Conservation (phyloP, 1,140 invertebrate genomes). For the Homarus americanus region DNA sequence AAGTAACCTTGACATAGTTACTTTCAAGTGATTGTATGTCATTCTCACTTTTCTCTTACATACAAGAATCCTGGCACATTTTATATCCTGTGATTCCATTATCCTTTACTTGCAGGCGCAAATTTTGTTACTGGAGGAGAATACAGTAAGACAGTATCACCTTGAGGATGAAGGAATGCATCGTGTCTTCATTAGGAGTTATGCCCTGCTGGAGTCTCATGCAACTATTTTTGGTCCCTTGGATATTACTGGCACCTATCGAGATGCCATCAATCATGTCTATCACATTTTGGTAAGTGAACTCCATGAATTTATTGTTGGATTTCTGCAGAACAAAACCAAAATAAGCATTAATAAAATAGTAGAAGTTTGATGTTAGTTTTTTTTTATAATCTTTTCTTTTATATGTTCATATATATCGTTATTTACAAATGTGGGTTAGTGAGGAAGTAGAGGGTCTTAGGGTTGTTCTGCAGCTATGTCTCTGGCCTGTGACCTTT, state of each 20-base stretch:
- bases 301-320: no score
- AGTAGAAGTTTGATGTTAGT: no score
- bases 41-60: not conserved
- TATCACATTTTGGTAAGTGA: constrained; percentile 29
- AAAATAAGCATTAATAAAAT: no score
- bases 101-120: not conserved
- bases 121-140: not conserved
- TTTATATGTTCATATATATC: no score
- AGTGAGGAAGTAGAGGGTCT: no score
- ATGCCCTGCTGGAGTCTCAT: not conserved
- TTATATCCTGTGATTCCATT: not conserved
- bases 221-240: not conserved
- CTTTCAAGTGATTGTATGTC: not conserved
- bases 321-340: no score
- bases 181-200: constrained; percentile 30
- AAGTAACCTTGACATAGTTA: not conserved
- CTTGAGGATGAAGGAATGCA: constrained; percentile 23
- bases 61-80: not conserved
- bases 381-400: no score
- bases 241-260: not conserved
- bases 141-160: not conserved
- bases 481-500: no score
- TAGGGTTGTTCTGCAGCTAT: no score
- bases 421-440: no score
- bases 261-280: constrained; percentile 34